Evolutionary conservation across 1,140 invertebrate genomes (phyloP), one percentile per base, ranked within the genome.

Genomic region (Papilio polytes): DNA sequence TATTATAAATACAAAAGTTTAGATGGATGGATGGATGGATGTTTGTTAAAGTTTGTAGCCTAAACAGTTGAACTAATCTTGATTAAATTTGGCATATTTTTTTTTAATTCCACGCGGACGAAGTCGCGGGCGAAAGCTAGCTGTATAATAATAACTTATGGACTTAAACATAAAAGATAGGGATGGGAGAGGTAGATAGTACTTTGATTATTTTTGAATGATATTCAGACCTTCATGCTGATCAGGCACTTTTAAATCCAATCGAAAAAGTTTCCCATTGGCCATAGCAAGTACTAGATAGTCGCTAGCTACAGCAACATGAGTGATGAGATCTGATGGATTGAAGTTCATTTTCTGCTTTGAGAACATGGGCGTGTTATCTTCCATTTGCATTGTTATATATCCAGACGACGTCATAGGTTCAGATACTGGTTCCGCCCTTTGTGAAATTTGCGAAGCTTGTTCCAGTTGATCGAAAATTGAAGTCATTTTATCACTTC

Each of bases 211-310:
- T 22, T n/a, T 12, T 63, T 22, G 9, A 20, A 63, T 26, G 12
- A n/a, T 56, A 78, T 12, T 6, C 22, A 59, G 94, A 98, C 98
- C 97, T 96, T 98, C 97, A 85, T 97, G 96, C 81, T 97, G 96
- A 80, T 97, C 96, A 12, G 98, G 97, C 84, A 97, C 96, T 83
- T 97, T 97, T 82, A 99, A 95, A 94, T 99, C 97, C 82, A 99
- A 97, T 63, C 98, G 95, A 74, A 98, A 96, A 3, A 99, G 87
- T 76, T 97, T 96, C 88, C 97, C 97, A 90, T 98, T 98, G 31
- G 97, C 96, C 97, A 99, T 97, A 1, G 97, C 97, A 79, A 99
- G 96, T 0, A 98, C 97, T 56, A 99, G 95, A 87, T 97, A 97
- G 89, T 98, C 98, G 87, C 97, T 98, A 22, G 97, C 96, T 1